Percentiles rank a stretch among this genome's conserved stretches.
These are phyloP conservation scores for Todiramphus saurophagus DNA, from an alignment of 2,113 vertebrate genomes.

Conservation along the genomic window DNA sequence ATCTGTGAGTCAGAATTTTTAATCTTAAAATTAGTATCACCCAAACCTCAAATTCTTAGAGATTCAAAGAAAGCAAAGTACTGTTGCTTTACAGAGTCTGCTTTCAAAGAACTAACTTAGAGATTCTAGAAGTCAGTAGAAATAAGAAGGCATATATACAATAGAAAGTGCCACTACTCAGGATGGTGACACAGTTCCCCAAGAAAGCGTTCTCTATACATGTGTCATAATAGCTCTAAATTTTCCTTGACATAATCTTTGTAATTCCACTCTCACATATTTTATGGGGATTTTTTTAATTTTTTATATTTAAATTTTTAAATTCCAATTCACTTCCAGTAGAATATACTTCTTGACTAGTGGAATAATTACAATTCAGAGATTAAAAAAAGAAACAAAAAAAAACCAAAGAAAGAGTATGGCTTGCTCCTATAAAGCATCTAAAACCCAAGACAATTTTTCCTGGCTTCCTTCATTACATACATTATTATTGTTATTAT, in stretches of 20 bases:
- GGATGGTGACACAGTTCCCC: not conserved
- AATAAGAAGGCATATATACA: not conserved
- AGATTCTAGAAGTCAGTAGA: not conserved
- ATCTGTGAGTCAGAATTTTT: not conserved
- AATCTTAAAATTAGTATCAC: not conserved
- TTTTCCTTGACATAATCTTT: not conserved
- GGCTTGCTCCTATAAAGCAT: not conserved
- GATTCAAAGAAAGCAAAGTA: not conserved
- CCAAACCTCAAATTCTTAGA: not conserved
- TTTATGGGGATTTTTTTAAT: not conserved
- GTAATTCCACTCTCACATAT: not conserved
- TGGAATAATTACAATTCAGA: not conserved
- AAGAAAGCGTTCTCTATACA: not conserved
- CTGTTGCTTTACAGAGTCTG: not conserved
- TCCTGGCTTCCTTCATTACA: not conserved
- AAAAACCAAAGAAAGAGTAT: not conserved
- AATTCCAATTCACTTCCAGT: not conserved
- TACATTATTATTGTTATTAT: not conserved
- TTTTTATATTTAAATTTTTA: not conserved
- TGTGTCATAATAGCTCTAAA: not conserved
- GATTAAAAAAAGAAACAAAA: not conserved
- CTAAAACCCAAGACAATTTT: not conserved
- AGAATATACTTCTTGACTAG: not conserved
- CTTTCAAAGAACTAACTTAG: not conserved
- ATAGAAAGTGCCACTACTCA: accelerated